These are phyloP conservation scores for Osmoderma eremita DNA, from an alignment of 2,888 invertebrate genomes.

Conservation along the genomic window DNA sequence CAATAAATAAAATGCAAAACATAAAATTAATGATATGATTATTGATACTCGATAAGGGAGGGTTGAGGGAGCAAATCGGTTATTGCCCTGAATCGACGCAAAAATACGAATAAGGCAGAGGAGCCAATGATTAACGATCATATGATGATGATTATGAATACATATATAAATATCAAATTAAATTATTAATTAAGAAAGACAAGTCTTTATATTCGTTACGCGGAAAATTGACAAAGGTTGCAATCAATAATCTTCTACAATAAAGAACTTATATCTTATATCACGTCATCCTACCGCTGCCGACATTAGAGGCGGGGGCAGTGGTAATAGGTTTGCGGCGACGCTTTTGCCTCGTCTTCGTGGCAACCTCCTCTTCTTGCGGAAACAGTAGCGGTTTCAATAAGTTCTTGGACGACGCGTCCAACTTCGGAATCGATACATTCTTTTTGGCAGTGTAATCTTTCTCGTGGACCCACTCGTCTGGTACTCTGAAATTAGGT, in stretches of 20 bases:
- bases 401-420: slow-evolving; percentile 65
- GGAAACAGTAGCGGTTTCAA: slow-evolving; percentile 67
- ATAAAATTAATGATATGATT: background rate
- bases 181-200: slow-evolving; percentile 27
- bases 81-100: no score
- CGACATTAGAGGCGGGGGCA: no score
- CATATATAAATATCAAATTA: slow-evolving; percentile 8
- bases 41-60: background rate
- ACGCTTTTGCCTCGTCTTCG: slow-evolving; percentile 60
- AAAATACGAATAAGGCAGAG: background rate
- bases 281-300: slow-evolving; percentile 46
- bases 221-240: slow-evolving; percentile 42
- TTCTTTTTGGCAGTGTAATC: slow-evolving; percentile 72
- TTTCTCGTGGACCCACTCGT: slow-evolving; percentile 86
- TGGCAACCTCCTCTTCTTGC: slow-evolving; percentile 38
- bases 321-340: slow-evolving; percentile 60
- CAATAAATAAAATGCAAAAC: slow-evolving; percentile 3
- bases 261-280: slow-evolving; percentile 40
- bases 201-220: slow-evolving; percentile 37
- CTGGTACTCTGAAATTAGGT: slow-evolving; percentile 74
- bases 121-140: no score
- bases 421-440: slow-evolving; percentile 68
- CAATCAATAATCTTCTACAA: slow-evolving; percentile 32
- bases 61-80: background rate
- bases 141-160: no score